A percentile compares a stretch with the other conserved stretches of the same genome.
phyloP scores from a whole-genome alignment of 1,140 invertebrate genomes.

The Drosophila jambulina region DNA sequence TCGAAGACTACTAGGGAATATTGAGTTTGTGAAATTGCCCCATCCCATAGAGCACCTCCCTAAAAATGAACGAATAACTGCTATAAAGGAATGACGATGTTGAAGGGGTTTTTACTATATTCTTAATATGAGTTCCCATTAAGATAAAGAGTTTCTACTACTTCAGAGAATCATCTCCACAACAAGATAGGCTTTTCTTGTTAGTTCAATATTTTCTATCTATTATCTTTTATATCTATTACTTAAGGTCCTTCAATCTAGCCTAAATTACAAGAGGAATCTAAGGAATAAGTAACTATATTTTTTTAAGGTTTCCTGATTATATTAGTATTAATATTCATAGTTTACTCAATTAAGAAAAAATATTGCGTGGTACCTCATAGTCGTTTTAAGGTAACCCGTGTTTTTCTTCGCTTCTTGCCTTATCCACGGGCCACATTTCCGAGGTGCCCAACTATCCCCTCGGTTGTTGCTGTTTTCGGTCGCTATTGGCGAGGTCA shows the following conservation, averaged over 20 bases:
- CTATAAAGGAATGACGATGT: background rate
- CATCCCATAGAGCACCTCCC: no score
- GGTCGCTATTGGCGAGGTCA: conserved; percentile 68
- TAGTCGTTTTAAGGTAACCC: background rate
- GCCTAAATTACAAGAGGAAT: background rate
- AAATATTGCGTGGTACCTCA: background rate
- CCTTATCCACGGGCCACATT: conserved; percentile 36
- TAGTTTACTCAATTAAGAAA: background rate
- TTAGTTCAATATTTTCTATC: background rate
- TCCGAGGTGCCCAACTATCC: conserved; percentile 42
- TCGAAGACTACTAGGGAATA: background rate
- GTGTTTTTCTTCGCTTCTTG: conserved; percentile 8
- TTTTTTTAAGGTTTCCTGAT: no score
- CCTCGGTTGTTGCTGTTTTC: conserved; percentile 34
- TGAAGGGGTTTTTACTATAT: background rate
- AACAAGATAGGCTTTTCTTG: background rate
- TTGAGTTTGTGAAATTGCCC: background rate
- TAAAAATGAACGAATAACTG: background rate
- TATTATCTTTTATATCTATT: no score
- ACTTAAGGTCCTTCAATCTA: background rate
- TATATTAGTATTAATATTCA: no score
- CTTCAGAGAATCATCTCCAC: background rate
- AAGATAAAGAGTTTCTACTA: background rate
- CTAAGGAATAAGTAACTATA: background rate
- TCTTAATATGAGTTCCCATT: background rate